Conservation (phyloP, 30 jellyfish, hydroid and myxozoan genomes). For the Chrysaora quinquecirrha region DNA sequence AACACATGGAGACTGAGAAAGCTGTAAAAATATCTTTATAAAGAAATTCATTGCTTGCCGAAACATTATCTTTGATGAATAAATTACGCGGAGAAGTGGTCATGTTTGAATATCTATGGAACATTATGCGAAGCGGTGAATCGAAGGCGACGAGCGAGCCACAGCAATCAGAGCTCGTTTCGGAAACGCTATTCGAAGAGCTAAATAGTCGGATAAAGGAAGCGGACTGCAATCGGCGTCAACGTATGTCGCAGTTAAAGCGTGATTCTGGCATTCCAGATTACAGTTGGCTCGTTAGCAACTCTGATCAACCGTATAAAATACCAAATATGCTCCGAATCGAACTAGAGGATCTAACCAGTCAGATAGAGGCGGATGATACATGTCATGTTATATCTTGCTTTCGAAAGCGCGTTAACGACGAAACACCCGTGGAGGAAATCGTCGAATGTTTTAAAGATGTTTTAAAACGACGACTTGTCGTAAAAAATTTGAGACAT, state of each 20-base stretch:
- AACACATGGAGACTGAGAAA: too few species aligned
- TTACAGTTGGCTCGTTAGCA: conserved; percentile 64
- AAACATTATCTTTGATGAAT: too few species aligned
- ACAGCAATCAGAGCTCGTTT: conserved; percentile 23
- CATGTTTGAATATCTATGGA: conserved; percentile 66
- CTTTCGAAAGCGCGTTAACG: conserved; percentile 50
- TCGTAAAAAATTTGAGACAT: conserved; percentile 19
- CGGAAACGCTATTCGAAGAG: conserved; percentile 64
- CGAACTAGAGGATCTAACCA: conserved; percentile 58
- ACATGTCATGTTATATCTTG: conserved; percentile 43
- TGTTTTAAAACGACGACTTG: conserved; percentile 48
- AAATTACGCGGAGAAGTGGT: too few species aligned
- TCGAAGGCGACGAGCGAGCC: conserved; percentile 12
- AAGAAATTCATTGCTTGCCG: too few species aligned
- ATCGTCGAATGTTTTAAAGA: conserved; percentile 47
- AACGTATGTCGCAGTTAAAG: conserved; percentile 47
- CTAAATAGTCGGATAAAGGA: conserved; percentile 49
- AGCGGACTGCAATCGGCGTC: conserved; percentile 26
- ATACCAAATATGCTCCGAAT: conserved; percentile 30
- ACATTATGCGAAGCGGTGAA: conserved; percentile 7
- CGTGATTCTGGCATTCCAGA: conserved; percentile 67
- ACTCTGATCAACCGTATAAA: conserved; percentile 39
- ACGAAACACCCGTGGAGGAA: conserved; percentile 38
- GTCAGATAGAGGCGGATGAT: conserved; percentile 44
- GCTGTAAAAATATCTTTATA: too few species aligned